Conservation (phyloP, 2,113 vertebrate species). For the Macquaria ambigua region DNA sequence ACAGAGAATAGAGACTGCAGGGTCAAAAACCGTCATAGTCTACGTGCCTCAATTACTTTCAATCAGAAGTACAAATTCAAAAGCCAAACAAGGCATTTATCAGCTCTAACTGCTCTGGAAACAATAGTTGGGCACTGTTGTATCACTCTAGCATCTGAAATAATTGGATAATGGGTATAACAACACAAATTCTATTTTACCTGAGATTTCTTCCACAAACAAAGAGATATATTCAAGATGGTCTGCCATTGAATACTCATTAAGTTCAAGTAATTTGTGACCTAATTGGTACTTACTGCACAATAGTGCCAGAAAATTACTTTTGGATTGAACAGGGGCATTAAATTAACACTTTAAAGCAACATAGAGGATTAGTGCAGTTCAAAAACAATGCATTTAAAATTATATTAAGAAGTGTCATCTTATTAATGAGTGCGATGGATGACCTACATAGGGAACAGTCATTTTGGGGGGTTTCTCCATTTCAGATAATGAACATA, state of each 20-base stretch:
- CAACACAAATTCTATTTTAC: constrained; percentile 26
- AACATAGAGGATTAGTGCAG: constrained; percentile 74
- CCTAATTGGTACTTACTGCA: constrained; percentile 80
- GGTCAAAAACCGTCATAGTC: constrained; percentile 25
- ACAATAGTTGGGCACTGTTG: constrained; percentile 1
- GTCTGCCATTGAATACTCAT: constrained; percentile 74
- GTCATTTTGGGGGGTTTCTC: constrained; percentile 13
- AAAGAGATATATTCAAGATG: constrained; percentile 59
- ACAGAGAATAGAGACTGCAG: constrained; percentile 17
- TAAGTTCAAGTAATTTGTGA: constrained; percentile 75
- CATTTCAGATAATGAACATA: constrained; percentile 49
- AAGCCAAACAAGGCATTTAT: constrained; percentile 26
- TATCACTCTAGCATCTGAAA: background rate
- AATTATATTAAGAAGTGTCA: constrained; percentile 69
- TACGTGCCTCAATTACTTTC: constrained; percentile 24
- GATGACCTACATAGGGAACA: constrained; percentile 70
- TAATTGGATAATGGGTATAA: constrained; percentile 37
- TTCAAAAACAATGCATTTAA: constrained; percentile 76
- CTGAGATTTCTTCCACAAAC: constrained; percentile 25
- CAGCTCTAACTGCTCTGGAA: background rate
- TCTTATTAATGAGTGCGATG: constrained; percentile 63
- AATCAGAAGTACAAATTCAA: constrained; percentile 31
- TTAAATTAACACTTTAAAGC: constrained; percentile 80
- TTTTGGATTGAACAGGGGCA: constrained; percentile 75
- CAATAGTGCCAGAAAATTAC: constrained; percentile 78